Base-by-base conservation (phyloP, 2,888 invertebrate genomes). In the Ophion ventricosus region DNA sequence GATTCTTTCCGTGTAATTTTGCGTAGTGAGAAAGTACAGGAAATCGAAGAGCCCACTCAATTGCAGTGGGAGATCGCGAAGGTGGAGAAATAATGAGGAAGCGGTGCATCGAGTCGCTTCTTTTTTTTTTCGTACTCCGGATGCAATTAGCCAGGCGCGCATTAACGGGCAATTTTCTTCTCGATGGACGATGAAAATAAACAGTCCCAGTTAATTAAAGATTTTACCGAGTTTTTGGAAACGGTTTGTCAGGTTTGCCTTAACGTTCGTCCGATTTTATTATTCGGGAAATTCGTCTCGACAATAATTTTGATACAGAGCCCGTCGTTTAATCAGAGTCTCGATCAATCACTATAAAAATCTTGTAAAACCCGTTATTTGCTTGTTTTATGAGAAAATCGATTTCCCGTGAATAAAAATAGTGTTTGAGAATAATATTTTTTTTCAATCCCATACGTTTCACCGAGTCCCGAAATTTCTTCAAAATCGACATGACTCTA, bases 41-140 rank as follows among this genome's bases (percentile, higher is more conserved):
- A 26, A 56, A 56, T 56, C 23, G 11, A 10, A 70, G 54, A 54
- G 20, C 29, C 56, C 4, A n/a, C 70, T 26, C 29, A 70, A 70
- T 11, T 49, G 14, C 49, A 70, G 17, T 56, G 67, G 0, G 40
- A 43, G 67, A 43, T 49, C 20, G 25, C 43, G 67, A 67, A 67
- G 49, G 67, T 49, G 49, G 67, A 67, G 49, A 67, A 49, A 49
- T 67, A 23, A 67, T 49, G 67, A 67, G 67, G 67, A 67, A 67
- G 49, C 49, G 17, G 49, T 43, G 23, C 40, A 43, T 49, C 23
- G 49, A 67, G 25, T n/a, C 49, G 67, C 49, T 25, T 11, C 67
- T 49, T 49, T 25, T 67, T 25, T 67, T 67, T 67, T 67, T 49
- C 40, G 3, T 43, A 43, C 49, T 67, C 67, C 49, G 67, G 67